Evolutionary conservation across 92 coral and sea anemone genomes (phyloP), one percentile per base, ranked within the genome.

Genomic region (Diadumene lineata): DNA sequence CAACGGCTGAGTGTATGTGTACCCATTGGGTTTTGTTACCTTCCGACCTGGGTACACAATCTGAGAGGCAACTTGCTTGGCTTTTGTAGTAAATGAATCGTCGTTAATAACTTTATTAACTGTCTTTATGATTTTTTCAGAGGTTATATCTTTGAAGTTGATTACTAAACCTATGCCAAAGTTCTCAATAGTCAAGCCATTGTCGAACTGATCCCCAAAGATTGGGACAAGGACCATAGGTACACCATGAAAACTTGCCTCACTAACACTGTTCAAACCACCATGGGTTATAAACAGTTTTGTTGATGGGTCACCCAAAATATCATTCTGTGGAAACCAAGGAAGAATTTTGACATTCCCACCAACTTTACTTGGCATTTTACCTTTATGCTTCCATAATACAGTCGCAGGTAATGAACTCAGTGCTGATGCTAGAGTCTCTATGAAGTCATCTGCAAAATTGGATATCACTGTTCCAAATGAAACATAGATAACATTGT

Each of bases 401-500:
- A 91, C 92, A 22, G 71, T 70, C 7, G 79, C 86, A 32, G 92
- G 87, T 6, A 91, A 38, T 21, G 71, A 67, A 13, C 81, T 62
- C 33, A 91, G 73, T 19, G 82, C 97, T 4, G 43, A 75, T 7
- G 90, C 82, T 21, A 91, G 66, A 11, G 74, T 82, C n/a, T 91
- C 81, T 10, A 78, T 66, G 79, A 91, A 79, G 11, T 76, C 69
- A 8, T 78, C 53, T 22, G 70, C 86, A 38, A 89, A 89, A 67
- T 89, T 82, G 50, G 91, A 82, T 22, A 89, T 75, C 7, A 89
- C 86, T n/a, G 94, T 89, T 21, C 94, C 94, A 82, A 89, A 86
- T 60, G 94, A 89, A 24, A 89, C 94, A 32, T 86, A 28, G 15
- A 89, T 76, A 18, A 89, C 63, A 67, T 86, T 81, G 43, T 56